phyloP scores from a whole-genome alignment of 2,797 vertebrate genomes.

The Alosa sapidissima region DNA sequence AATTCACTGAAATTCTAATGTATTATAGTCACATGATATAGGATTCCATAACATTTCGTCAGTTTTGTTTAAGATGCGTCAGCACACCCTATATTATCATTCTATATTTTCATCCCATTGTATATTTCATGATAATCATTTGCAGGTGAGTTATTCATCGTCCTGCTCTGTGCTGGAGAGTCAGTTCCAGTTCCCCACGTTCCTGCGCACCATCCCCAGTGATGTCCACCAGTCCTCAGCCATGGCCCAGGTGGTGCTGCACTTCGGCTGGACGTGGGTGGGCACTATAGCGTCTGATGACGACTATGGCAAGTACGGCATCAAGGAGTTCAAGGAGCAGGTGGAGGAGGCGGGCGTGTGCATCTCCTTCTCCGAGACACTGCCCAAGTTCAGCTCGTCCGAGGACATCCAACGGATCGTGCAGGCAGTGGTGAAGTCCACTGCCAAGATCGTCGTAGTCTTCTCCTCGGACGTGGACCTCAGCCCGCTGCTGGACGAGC shows the following conservation, averaged over 20 bases:
- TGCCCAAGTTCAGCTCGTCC: constrained; percentile 78
- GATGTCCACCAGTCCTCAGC: constrained; percentile 76
- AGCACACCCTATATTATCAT: background rate
- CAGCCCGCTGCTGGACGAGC: constrained; percentile 74
- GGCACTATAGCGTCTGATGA: constrained; percentile 81
- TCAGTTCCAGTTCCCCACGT: constrained; percentile 87
- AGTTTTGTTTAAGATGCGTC: no score
- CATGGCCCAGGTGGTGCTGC: constrained; percentile 79
- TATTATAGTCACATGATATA: no score
- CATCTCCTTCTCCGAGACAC: constrained; percentile 82
- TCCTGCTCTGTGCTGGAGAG: constrained; percentile 80
- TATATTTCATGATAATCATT: background rate
- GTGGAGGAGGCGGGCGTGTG: constrained; percentile 79
- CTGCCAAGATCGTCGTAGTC: constrained; percentile 83
- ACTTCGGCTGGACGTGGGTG: constrained; percentile 88
- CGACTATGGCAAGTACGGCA: constrained; percentile 85
- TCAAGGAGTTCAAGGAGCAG: constrained; percentile 82
- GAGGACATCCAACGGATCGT: constrained; percentile 74
- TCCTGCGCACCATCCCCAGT: constrained; percentile 78
- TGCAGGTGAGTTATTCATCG: constrained; percentile 82
- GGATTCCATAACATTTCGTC: no score
- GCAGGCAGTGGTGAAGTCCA: constrained; percentile 66
- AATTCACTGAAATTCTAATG: no score
- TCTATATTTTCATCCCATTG: background rate
- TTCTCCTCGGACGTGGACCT: constrained; percentile 87